Conservation (phyloP, 2,888 invertebrate genomes). For the Portevinia maculata region DNA sequence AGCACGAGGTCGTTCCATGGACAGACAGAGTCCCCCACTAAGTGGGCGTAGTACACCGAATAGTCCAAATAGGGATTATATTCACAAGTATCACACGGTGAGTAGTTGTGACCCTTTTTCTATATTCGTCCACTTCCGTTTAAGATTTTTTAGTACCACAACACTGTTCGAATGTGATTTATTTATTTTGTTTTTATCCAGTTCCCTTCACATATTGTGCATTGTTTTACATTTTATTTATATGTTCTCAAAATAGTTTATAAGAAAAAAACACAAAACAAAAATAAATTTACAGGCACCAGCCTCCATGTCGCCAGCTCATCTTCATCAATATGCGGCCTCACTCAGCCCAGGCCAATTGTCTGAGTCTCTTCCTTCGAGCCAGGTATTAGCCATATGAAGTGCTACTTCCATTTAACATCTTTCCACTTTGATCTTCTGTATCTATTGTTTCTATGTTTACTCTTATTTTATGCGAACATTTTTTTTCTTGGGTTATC, state of each 20-base stretch:
- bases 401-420: slow-evolving; percentile 59
- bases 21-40: slow-evolving; percentile 91
- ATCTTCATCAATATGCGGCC: slow-evolving; percentile 90
- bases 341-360: slow-evolving; percentile 85
- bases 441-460: slow-evolving; percentile 37
- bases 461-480: slow-evolving; percentile 27
- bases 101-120: slow-evolving; percentile 81
- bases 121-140: slow-evolving; percentile 28
- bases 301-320: slow-evolving; percentile 95
- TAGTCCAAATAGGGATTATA: slow-evolving; percentile 91
- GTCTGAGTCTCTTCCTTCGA: slow-evolving; percentile 91
- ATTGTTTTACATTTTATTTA: slow-evolving; percentile 35
- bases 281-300: slow-evolving; percentile 88
- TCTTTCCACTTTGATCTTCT: slow-evolving; percentile 56
- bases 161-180: slow-evolving; percentile 40
- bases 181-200: slow-evolving; percentile 20
- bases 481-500: slow-evolving; percentile 32
- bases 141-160: slow-evolving; percentile 19
- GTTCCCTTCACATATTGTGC: slow-evolving; percentile 23
- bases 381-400: slow-evolving; percentile 86
- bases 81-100: slow-evolving; percentile 98
- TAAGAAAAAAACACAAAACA: slow-evolving; percentile 31
- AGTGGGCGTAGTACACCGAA: slow-evolving; percentile 95
- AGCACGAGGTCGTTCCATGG: slow-evolving; percentile 88
- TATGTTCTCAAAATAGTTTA: slow-evolving; percentile 36